Base-by-base conservation (phyloP, 37 sponge, comb jelly and placozoan species). In the Cladorhizidae sp. region DNA sequence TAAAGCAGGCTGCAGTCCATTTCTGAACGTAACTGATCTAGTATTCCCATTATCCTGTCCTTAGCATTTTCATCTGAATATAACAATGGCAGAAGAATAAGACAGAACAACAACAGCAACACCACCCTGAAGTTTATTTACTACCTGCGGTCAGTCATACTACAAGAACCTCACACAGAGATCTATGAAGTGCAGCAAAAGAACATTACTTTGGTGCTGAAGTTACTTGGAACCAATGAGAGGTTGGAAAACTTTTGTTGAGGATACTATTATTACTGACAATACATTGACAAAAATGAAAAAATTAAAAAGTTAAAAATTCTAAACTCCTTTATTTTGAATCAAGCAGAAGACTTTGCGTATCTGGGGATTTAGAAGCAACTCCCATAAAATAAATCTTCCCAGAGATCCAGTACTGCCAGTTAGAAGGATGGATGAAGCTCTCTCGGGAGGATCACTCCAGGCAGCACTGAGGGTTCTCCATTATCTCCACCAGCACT, bases 361-460 rank as follows among this genome's bases (percentile, higher is more conserved):
- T 56, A 70, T 69, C 36, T 17, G 2, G 9, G 74, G 33, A 31
- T 61, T 59, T 23, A 20, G 36, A 23, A 87, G 76, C 11, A 87
- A 71, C 29, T 68, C 63, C 57, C 61, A 50, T 23, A 87, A 70
- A 38, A 87, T 87, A 40, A 77, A 79, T 40, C 70, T 45, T 1
- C 87, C 87, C 2, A 87, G 81, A 45, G 80, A 87, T 0, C 87
- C 87, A 73, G 76, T 75, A 26, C 56, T 26, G 28, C 87, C 87
- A 6, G 87, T 87, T 35, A 87, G 39, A 1, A 87, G 40, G 14
- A 87, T 57, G 8, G 57, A 51, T 18, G 26, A 42, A 23, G 35
- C 32, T 29, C 50, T 28, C 32, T 45, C 11, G 6, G 75, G 42
- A 29, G 28, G 36, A 21, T 52, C 42, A 41, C 39, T 37, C 37